Conservation (phyloP, 2,113 vertebrate species). For the Anthoscopus minutus region DNA sequence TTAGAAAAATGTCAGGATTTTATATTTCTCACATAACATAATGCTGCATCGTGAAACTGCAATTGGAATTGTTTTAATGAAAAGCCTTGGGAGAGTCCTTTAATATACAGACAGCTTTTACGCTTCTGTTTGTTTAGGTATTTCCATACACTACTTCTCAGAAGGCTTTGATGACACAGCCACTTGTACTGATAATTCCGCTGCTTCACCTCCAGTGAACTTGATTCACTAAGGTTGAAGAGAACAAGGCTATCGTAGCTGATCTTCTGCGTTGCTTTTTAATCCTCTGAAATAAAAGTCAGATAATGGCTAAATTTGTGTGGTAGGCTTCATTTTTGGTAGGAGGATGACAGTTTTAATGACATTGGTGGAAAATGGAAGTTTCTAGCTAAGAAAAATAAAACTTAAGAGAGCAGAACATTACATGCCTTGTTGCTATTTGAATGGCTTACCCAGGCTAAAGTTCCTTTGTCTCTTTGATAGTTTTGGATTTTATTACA, state of each 20-base stretch:
- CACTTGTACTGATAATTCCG: constrained; percentile 75
- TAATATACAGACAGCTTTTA: constrained; percentile 44
- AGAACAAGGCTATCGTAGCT: constrained; percentile 69
- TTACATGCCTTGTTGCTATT: neutral
- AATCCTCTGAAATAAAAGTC: constrained; percentile 72
- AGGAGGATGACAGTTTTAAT: neutral
- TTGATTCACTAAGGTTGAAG: constrained; percentile 69
- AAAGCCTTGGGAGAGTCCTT: constrained; percentile 44
- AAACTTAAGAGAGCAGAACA: neutral
- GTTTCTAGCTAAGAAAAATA: neutral
- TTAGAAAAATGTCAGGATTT: constrained; percentile 64
- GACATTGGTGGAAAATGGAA: neutral
- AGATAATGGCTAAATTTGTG: constrained; percentile 39
- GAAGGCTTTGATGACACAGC: constrained; percentile 67
- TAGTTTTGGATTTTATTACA: neutral
- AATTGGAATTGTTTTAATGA: constrained; percentile 50
- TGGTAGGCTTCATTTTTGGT: constrained; percentile 40
- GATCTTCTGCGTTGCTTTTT: constrained; percentile 66
- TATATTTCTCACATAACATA: constrained; percentile 38
- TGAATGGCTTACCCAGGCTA: neutral
- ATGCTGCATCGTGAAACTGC: constrained; percentile 33
- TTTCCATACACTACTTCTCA: constrained; percentile 66
- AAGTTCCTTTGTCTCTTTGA: constrained; percentile 39
- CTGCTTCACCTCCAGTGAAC: constrained; percentile 73
- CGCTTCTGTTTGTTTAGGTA: constrained; percentile 70